A percentile compares a stretch with the other conserved stretches of the same genome.
These are phyloP conservation scores for Barbus barbus DNA, from an alignment of 2,113 vertebrate species.

Conservation along the genomic window DNA sequence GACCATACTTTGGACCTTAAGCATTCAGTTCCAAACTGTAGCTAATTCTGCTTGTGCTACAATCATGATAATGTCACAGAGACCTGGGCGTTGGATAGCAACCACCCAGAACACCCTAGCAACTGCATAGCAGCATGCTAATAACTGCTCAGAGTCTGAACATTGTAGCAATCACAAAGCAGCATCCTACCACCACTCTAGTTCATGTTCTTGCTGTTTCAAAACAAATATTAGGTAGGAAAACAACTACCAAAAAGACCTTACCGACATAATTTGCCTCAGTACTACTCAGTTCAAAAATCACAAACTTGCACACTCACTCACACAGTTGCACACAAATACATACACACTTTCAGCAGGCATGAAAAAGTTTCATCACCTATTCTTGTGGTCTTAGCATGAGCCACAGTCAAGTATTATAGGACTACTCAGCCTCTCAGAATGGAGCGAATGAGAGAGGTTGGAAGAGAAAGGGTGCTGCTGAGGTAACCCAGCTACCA, in stretches of 20 bases:
- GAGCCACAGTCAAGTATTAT: constrained; percentile 12
- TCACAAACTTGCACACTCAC: background rate
- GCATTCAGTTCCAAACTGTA: too few relatives aligned
- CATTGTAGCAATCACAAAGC: background rate
- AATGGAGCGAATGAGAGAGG: constrained; percentile 46
- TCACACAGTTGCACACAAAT: too few relatives aligned
- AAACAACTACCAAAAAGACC: background rate
- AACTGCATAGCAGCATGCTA: background rate
- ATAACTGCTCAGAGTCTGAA: background rate
- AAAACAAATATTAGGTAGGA: background rate
- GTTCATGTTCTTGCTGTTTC: background rate
- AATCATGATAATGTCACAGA: background rate
- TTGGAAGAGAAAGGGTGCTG: constrained; percentile 49
- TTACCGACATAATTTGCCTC: background rate
- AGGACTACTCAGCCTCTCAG: constrained; percentile 20
- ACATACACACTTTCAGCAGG: background rate
- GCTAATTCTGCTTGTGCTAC: too few relatives aligned
- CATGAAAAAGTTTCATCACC: background rate
- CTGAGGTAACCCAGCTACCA: constrained; percentile 64
- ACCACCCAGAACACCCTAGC: background rate
- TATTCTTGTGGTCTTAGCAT: constrained; percentile 23
- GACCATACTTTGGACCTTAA: too few relatives aligned
- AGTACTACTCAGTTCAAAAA: background rate
- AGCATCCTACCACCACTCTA: background rate
- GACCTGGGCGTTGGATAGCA: background rate